Evolutionary conservation across 2,797 vertebrate genomes (phyloP), one percentile per base, ranked within the genome.

Genomic region (Sphenopsis melanotis): DNA sequence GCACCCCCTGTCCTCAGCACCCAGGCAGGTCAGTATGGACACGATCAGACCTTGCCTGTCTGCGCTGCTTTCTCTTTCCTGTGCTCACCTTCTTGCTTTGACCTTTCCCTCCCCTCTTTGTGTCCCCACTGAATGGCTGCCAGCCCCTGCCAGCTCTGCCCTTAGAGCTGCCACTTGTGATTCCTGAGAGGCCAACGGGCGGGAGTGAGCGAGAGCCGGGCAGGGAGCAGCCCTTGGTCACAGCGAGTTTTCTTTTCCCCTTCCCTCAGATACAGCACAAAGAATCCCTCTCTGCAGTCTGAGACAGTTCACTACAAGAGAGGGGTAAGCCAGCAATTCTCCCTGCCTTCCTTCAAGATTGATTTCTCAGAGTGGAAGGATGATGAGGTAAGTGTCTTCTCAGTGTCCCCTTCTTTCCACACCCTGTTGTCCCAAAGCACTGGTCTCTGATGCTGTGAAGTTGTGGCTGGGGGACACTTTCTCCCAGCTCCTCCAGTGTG

Each of bases 281-380:
- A 98, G 97, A 98, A 98, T 94, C 98, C 99, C 17, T 96, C 97
- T 4, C 95, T 99, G 98, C 98, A 98, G 61, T 99, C 99, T 0
- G 99, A 99, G 96, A 99, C 99, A 0, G 98, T 99, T 30, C 99
- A 99, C 95, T 99, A 99, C 96, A 99, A 99, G 96, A 98, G 99
- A 71, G 99, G 99, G 15, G 99, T 99, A 80, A 99, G 98, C 98
- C 99, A 99, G 96, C 99, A 99, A 82, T 99, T 99, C 98, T 99
- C 99, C 42, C 98, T 99, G 98, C 98, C 99, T 0, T 99, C 99
- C 80, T 99, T 99, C 98, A 99, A 99, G 98, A 99, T 99, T 7
- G 98, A 99, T 97, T 99, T 99, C 97, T 98, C 98, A 2, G 98
- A 99, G 81, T 99, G 99, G 99, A 99, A 99, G 96, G 99, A 99